Conservation (phyloP, 2,888 invertebrate genomes). For the Sylvicola fuscatus region DNA sequence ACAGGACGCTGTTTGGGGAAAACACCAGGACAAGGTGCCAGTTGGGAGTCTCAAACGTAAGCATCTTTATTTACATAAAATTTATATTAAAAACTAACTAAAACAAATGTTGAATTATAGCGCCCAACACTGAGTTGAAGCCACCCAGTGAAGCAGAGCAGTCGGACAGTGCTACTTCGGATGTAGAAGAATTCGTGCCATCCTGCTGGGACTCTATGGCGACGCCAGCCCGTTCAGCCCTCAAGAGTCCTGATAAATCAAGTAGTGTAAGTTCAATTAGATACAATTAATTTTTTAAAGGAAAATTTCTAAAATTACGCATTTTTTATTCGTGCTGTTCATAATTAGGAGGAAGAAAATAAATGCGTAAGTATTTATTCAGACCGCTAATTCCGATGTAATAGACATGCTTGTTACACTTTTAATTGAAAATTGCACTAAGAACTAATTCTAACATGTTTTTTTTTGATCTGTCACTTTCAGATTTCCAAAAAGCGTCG, state of each 20-base stretch:
- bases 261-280: slow-evolving; percentile 9
- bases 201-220: slow-evolving; percentile 65
- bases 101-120: too few relatives aligned
- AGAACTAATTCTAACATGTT: background rate
- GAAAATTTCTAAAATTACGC: background rate
- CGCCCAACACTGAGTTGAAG: slow-evolving; percentile 6
- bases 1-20: slow-evolving; percentile 6
- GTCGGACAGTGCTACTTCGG: slow-evolving; percentile 11
- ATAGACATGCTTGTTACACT: background rate
- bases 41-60: slow-evolving; percentile 2
- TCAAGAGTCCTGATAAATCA: slow-evolving; percentile 31
- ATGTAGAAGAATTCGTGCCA: slow-evolving; percentile 54
- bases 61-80: background rate
- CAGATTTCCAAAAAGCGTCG: slow-evolving; percentile 40
- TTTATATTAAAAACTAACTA: background rate
- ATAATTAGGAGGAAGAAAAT: slow-evolving; percentile 8
- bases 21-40: slow-evolving; percentile 8
- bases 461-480: slow-evolving; percentile 8
- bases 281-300: background rate
- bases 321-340: background rate
- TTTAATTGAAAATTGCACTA: slow-evolving; percentile 1
- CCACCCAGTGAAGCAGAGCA: slow-evolving; percentile 1
- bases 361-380: slow-evolving; percentile 7
- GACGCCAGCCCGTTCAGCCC: slow-evolving; percentile 51
- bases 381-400: too few relatives aligned